Percentiles rank a stretch among this genome's conserved stretches.
Evolutionary conservation across 2,113 vertebrate genomes (phyloP).

Genomic region (Pogona vitticeps): DNA sequence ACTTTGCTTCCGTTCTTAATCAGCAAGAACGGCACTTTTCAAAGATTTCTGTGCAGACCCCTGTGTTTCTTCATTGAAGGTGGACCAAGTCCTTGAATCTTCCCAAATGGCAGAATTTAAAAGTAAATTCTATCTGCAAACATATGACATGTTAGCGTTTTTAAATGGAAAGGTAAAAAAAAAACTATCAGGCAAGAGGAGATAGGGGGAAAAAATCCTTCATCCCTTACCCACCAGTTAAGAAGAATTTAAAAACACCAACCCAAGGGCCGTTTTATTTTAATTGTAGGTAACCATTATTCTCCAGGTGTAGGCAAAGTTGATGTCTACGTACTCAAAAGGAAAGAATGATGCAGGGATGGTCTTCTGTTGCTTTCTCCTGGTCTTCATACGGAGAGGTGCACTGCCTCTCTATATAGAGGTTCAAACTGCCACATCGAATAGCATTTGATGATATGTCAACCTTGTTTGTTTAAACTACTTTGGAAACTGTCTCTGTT

Average conservation of each 20-base stretch:
- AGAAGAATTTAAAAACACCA: not conserved
- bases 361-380: not conserved
- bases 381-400: not conserved
- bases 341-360: not conserved
- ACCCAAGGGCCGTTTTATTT: no score
- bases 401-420: not conserved
- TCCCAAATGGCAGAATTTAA: conserved; percentile 43
- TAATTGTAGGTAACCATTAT: no score
- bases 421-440: not conserved
- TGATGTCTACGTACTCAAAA: not conserved
- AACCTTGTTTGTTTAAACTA: no score
- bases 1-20: conserved; percentile 52
- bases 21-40: conserved; percentile 64
- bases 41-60: conserved; percentile 66
- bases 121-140: not conserved
- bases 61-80: conserved; percentile 9
- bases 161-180: not conserved
- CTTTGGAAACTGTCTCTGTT: not conserved
- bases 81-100: conserved; percentile 29
- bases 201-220: not conserved
- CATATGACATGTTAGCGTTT: not conserved
- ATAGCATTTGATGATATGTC: not conserved
- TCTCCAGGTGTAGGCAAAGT: not conserved
- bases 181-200: not conserved
- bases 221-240: not conserved